Base-by-base conservation (phyloP, 1,140 invertebrate genomes). In the Drosophila grimshawi region DNA sequence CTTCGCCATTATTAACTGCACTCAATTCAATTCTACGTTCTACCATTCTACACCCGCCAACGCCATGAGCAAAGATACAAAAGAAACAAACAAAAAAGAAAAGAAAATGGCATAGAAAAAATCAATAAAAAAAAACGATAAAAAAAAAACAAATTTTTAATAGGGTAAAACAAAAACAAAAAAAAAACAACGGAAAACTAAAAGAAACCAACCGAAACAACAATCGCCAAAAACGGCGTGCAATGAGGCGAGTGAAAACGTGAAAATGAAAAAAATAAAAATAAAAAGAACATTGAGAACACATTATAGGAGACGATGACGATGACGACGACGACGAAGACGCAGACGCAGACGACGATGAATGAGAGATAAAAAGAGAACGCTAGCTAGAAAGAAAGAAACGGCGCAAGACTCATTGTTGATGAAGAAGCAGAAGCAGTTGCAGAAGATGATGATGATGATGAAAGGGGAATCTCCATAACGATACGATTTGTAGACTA, bases 401-500 rank as follows among this genome's bases (percentile, higher is more conserved):
- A 52, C 30, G 49, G 49, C 30, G 32, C 2, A 19, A 7, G 32
- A 32, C 51, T 52, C 51, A 37, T 11, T 35, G 51, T 53, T 11
- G 10, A 33, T 19, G 5, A 27, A 48, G 49, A 60, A 11, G 43
- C 37, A 19, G 27, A 48, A 59, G 51, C 66, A 64, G 29, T 10
- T 41, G 32, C 29, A 30, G 29, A 59, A 43, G 76, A 61, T 30
- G 57, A 66, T 59, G 46, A 66, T 59, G 46, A 72, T 75, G 61
- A 71, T 79, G 61, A 32, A 55, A 33, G 39, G 39, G 53, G 76
- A 71, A 78, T 86, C 82, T 86, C 82, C 65, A 89, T 76, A 88
- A 90, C 86, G 85, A 89, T 89, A 89, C 85, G 85, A 89, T 90
- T 88, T 91, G 90, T 92, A 92, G 90, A 91, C 78, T 92, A 91